Percentiles rank a stretch among this genome's conserved stretches.
These are phyloP conservation scores for Lepus oiostolus DNA, from an alignment of 2,797 vertebrate genomes.

Conservation along the genomic window DNA sequence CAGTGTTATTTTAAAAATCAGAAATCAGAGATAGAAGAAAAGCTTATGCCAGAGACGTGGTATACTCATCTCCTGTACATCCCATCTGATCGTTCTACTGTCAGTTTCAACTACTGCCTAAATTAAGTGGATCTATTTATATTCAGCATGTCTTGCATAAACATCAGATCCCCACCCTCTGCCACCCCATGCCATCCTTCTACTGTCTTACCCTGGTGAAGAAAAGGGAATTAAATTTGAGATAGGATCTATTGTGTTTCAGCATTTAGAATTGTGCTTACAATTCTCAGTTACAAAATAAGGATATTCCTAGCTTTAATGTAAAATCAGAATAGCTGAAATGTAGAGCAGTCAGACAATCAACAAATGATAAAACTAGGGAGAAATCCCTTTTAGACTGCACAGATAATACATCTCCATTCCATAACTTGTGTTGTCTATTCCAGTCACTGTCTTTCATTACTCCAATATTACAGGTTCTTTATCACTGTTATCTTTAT, in stretches of 20 bases:
- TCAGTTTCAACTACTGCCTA: constrained; percentile 21
- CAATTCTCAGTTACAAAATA: background rate
- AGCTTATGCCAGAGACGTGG: background rate
- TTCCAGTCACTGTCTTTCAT: background rate
- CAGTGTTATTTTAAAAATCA: constrained; percentile 69
- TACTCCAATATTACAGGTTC: background rate
- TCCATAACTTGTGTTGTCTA: too few relatives aligned
- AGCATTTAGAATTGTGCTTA: background rate
- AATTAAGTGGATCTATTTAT: constrained; percentile 47
- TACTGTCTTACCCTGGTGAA: background rate
- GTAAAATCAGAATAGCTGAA: background rate
- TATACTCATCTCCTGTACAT: background rate
- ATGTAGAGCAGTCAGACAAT: background rate
- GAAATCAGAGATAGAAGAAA: constrained; percentile 48
- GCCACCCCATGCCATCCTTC: background rate
- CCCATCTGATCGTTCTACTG: constrained; percentile 43
- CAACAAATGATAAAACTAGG: background rate
- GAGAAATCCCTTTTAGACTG: background rate
- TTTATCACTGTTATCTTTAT: background rate
- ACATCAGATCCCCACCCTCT: background rate
- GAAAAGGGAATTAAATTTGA: background rate
- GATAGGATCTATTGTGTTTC: background rate
- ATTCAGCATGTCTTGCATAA: background rate
- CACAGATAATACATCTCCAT: too few relatives aligned
- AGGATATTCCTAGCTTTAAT: background rate